phyloP scores from a whole-genome alignment of 2,888 invertebrate genomes.

The Dryadula phaetusa region DNA sequence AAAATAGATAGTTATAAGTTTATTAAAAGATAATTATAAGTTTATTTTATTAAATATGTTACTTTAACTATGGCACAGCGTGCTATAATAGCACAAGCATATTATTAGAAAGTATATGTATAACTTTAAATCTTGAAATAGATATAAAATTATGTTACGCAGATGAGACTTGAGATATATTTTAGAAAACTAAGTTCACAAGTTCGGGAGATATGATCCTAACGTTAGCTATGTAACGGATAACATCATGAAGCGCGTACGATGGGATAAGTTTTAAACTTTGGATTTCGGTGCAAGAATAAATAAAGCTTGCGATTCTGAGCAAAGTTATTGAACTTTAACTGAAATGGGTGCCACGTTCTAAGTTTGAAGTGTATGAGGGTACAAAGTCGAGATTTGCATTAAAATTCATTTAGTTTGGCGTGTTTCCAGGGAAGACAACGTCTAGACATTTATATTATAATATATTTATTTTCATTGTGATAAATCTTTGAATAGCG shows the following conservation, averaged over 20 bases:
- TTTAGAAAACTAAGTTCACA: slow-evolving; percentile 17
- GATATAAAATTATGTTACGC: not conserved
- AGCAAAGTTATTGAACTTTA: slow-evolving; percentile 45
- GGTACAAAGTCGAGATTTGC: slow-evolving; percentile 45
- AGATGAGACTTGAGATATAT: not conserved
- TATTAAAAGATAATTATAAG: no score
- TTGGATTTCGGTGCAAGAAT: slow-evolving; percentile 37
- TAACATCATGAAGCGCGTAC: slow-evolving; percentile 29
- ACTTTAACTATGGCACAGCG: no score
- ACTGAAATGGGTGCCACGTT: slow-evolving; percentile 40
- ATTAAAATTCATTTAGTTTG: slow-evolving; percentile 48
- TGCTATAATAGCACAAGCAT: no score
- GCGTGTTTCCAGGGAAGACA: slow-evolving; percentile 43
- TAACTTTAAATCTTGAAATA: not conserved
- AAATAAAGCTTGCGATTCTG: slow-evolving; percentile 40
- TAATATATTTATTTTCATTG: slow-evolving; percentile 38
- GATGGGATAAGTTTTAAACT: slow-evolving; percentile 40
- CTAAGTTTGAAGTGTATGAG: slow-evolving; percentile 43
- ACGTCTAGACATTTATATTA: slow-evolving; percentile 37
- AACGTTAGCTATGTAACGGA: slow-evolving; percentile 26
- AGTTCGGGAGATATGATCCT: slow-evolving; percentile 23
- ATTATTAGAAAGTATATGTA: not conserved
- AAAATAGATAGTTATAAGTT: no score
- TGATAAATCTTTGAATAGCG: slow-evolving; percentile 27
- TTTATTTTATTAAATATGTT: no score